Evolutionary conservation across 2,797 vertebrate genomes (phyloP).

Genomic region (Lagorchestes hirsutus): DNA sequence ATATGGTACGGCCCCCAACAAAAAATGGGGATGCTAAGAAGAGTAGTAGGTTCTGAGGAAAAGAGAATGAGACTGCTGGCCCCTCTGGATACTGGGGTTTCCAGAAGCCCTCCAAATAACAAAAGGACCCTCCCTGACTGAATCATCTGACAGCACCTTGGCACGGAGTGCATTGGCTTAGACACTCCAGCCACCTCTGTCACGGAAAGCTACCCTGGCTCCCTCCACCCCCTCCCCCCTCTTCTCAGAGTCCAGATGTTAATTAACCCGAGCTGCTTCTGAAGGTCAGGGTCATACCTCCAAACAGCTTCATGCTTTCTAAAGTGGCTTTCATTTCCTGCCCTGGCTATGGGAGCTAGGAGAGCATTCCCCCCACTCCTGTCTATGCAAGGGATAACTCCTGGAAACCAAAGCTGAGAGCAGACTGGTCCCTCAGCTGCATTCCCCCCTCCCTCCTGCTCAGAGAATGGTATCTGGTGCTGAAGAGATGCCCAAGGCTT

Average conservation of each 20-base stretch:
- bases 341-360: background rate
- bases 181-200: background rate
- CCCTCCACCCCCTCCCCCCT: background rate
- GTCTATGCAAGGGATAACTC: background rate
- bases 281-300: background rate
- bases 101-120: background rate
- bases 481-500: background rate
- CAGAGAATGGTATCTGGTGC: background rate
- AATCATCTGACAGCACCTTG: background rate
- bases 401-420: background rate
- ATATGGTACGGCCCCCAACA: background rate
- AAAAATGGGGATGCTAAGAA: background rate
- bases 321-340: background rate
- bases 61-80: background rate
- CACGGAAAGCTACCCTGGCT: background rate
- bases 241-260: constrained; percentile 1
- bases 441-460: background rate
- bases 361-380: background rate
- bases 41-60: background rate
- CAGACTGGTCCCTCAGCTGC: background rate
- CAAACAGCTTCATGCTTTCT: background rate
- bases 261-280: background rate
- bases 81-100: background rate
- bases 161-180: background rate
- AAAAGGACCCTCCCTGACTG: background rate